phyloP scores from a whole-genome alignment of 2,888 invertebrate species.

The Clitarchus hookeri region DNA sequence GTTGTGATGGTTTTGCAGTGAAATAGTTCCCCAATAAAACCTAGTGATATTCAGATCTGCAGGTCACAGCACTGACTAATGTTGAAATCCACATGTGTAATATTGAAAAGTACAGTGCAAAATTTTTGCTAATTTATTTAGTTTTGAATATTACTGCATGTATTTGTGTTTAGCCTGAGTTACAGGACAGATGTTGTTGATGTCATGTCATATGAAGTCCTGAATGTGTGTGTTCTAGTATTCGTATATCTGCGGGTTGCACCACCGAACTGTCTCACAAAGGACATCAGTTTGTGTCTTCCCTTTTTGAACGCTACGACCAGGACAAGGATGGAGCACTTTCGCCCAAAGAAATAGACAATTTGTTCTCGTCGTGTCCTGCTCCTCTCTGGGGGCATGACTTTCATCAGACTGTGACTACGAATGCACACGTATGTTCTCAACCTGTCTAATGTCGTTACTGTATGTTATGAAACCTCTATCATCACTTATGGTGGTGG shows the following conservation, averaged over 20 bases:
- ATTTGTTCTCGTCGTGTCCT: conserved; percentile 91
- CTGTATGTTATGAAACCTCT: background rate
- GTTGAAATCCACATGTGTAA: too few species aligned
- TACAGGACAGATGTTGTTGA: background rate
- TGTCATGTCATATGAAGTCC: conserved; percentile 10
- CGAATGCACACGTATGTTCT: conserved; percentile 76
- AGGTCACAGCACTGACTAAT: too few species aligned
- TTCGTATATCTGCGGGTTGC: conserved; percentile 84
- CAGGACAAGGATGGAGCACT: conserved; percentile 91
- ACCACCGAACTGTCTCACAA: conserved; percentile 93
- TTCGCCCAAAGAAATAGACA: conserved; percentile 86
- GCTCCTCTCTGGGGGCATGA: conserved; percentile 86
- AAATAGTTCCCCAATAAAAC: too few species aligned
- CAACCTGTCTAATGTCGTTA: background rate
- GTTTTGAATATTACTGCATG: background rate
- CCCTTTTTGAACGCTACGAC: conserved; percentile 92
- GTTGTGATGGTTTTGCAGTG: too few species aligned
- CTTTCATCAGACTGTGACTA: conserved; percentile 82
- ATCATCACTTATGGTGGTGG: too few species aligned
- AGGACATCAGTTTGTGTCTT: conserved; percentile 90
- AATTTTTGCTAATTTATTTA: too few species aligned
- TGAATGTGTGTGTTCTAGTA: conserved; percentile 22
- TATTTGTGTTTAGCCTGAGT: background rate
- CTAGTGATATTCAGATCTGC: too few species aligned
- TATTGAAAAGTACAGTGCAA: too few species aligned